These are phyloP conservation scores for Pocillopora verrucosa DNA, from an alignment of 64 coral and sea anemone genomes.

Conservation along the genomic window DNA sequence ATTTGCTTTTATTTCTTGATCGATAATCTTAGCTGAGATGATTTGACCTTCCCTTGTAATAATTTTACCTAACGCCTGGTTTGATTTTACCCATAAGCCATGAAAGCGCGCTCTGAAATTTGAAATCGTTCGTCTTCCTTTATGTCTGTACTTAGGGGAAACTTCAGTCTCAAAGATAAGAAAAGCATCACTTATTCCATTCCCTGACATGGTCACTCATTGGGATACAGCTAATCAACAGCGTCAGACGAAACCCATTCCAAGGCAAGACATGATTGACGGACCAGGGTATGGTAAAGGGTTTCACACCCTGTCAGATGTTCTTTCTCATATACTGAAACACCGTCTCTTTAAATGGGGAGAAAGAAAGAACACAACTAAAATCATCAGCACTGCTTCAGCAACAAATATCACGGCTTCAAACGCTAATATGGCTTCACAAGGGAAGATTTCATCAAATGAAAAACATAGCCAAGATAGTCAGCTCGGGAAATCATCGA, in stretches of 20 bases:
- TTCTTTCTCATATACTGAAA: constrained; percentile 2
- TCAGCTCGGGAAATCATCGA: not conserved
- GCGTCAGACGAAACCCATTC: not conserved
- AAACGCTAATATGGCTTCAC: not conserved
- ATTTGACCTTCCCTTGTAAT: no score
- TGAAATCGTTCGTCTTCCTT: not conserved
- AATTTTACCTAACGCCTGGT: no score
- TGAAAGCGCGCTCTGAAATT: no score
- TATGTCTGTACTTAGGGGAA: not conserved
- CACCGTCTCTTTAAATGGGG: not conserved
- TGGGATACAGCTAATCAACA: not conserved
- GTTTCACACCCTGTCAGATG: constrained; percentile 5
- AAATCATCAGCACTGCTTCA: not conserved
- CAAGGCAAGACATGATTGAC: not conserved
- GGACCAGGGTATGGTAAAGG: not conserved
- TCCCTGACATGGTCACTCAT: not conserved
- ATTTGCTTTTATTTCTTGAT: no score
- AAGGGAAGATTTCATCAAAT: no score
- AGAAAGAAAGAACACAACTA: no score
- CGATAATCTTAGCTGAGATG: no score
- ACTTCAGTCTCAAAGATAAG: not conserved
- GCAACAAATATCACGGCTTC: not conserved
- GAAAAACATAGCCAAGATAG: not conserved
- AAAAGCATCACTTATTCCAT: not conserved
- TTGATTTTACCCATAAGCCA: no score